Base-by-base conservation (phyloP, 1,140 invertebrate species). In the Bacillus rossius region DNA sequence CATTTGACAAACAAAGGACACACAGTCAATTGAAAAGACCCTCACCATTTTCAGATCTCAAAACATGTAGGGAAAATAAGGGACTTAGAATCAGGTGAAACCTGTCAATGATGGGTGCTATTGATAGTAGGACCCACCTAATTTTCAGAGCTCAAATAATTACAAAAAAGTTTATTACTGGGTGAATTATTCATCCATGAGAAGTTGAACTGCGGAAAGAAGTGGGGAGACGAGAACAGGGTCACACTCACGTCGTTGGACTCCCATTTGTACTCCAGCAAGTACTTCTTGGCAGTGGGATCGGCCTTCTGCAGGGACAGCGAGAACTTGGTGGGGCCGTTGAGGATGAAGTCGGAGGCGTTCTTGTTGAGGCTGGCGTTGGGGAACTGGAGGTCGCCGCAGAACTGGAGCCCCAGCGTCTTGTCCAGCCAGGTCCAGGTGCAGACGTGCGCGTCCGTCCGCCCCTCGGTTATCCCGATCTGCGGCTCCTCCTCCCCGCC, bases 251-350 rank as follows among this genome's bases (percentile, higher is more conserved):
- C 78, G 64, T 67, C 48, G 23, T 74, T 80, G 59, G 73, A 73
- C 40, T 76, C 79, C 82, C 83, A 87, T 57, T 81, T 84, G 65
- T 91, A 92, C 62, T 88, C 83, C 43, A 92, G 78, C 2, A 85
- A 73, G 68, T 89, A 91, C 49, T 81, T 85, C 57, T 86, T 84
- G 0, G 88, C 85, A 0, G 82, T 84, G 0, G 84, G 80, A 73
- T 96, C 92, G 0, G 86, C 85, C 71, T 96, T 97, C 60, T 88
- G 80, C 5, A 96, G 69, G 5, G 81, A 85, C 0, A 94, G 59
- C 26, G 84, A 84, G 57, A 94, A 85, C 42, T 85, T 80, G 0
- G 88, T 79, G 0, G 92, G 92, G 1, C 92, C 92, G 57, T 84
- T 91, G 48, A 96, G 73, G 14, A 92, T 65, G 64, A 93, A 89